These are phyloP conservation scores for Drosophila leonis DNA, from an alignment of 2,888 invertebrate genomes.

Conservation along the genomic window DNA sequence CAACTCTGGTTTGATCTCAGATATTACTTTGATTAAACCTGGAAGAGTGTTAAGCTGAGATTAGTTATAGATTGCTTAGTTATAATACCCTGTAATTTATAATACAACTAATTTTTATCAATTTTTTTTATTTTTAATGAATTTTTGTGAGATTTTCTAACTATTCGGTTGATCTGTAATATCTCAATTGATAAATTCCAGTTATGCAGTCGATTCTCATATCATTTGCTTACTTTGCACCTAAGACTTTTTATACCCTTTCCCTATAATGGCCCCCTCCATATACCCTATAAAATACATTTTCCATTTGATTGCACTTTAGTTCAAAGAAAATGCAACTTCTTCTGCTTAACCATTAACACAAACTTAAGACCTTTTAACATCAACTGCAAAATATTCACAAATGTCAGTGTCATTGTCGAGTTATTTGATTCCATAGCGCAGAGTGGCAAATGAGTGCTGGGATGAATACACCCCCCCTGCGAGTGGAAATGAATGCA, in stretches of 20 bases:
- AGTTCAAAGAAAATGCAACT: background rate
- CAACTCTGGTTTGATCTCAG: background rate
- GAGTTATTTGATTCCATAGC: slow-evolving; percentile 37
- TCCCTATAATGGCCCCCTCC: background rate
- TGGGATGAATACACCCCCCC: slow-evolving; percentile 13
- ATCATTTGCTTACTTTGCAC: background rate
- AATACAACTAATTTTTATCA: background rate
- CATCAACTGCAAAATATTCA: slow-evolving; percentile 1
- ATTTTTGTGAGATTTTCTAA: too few relatives aligned
- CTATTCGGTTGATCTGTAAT: too few relatives aligned
- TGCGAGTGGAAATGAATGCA: slow-evolving; percentile 30
- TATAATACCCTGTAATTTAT: background rate
- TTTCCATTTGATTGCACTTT: slow-evolving; percentile 1
- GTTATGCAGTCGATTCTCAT: background rate
- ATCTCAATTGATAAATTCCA: too few relatives aligned
- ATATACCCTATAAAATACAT: background rate
- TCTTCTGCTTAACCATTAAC: background rate
- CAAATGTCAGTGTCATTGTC: slow-evolving; percentile 65
- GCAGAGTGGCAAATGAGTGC: slow-evolving; percentile 16
- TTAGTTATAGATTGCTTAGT: background rate
- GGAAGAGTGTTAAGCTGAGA: background rate
- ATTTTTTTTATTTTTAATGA: too few relatives aligned
- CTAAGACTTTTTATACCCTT: background rate
- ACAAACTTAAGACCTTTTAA: background rate
- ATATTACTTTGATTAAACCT: background rate